Percentiles rank a stretch among this genome's conserved stretches.
Evolutionary conservation across 2,888 invertebrate species (phyloP).

Genomic region (Patella ulyssiponensis): DNA sequence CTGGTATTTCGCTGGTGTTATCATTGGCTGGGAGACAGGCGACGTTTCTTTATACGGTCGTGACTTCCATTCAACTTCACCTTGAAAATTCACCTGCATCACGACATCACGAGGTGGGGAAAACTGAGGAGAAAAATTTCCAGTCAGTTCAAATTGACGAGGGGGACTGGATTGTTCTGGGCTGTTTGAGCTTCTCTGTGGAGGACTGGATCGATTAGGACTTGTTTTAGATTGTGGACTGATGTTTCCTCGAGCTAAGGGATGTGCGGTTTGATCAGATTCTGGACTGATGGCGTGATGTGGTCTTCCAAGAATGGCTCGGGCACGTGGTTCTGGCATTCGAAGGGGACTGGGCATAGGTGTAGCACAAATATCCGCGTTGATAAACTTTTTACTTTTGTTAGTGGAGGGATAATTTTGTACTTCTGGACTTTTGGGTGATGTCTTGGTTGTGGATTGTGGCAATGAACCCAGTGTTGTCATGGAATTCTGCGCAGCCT

Average conservation of each 20-base stretch:
- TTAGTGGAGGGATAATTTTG: not conserved
- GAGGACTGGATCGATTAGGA: not conserved
- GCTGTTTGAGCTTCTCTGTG: not conserved
- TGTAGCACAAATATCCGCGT: not conserved
- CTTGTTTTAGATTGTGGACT: not conserved
- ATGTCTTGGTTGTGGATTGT: not conserved
- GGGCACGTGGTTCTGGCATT: constrained; percentile 12
- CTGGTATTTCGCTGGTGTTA: not conserved
- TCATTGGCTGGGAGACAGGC: not conserved
- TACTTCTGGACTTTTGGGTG: not conserved
- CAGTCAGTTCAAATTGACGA: not conserved
- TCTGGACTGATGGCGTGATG: not conserved
- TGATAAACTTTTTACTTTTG: not conserved
- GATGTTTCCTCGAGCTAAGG: not conserved
- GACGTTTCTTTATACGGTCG: not conserved
- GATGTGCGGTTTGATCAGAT: too few species aligned
- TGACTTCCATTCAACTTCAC: not conserved
- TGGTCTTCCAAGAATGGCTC: constrained; percentile 24
- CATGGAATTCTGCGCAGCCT: not conserved
- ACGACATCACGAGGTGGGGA: not conserved
- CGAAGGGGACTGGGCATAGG: constrained; percentile 22
- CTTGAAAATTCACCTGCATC: not conserved
- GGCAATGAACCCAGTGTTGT: not conserved
- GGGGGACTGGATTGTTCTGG: not conserved
- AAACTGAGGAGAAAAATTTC: not conserved